Evolutionary conservation across 1,140 invertebrate species (phyloP), one percentile per base, ranked within the genome.

Genomic region (Colletes gigas): DNA sequence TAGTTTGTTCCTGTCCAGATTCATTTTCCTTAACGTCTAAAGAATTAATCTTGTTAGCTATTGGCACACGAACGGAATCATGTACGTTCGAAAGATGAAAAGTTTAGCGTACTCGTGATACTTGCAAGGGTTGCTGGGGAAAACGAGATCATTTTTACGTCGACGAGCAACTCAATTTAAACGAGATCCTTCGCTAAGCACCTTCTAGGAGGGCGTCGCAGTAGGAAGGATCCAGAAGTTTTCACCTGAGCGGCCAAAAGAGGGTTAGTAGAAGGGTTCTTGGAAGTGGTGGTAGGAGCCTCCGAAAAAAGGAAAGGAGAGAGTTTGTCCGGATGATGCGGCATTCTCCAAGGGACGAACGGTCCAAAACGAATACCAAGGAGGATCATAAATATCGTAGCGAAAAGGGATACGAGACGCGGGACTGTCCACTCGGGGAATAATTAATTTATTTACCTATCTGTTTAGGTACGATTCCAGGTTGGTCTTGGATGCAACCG

Each of bases 321-420:
- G 66, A 72, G 57, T 60, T 69, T 12, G 39, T 21, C 47, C 12
- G 21, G 21, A 63, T 55, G 84, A 82, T 57, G 62, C 72, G 63
- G 74, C 63, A 52, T 30, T 68, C 87, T 69, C 62, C 57, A 57
- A 60, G 81, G 86, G 82, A 91, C 90, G 89, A 92, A 91, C 88
- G 89, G 88, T 88, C 84, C 83, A 88, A 88, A 91, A 91, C 91
- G 90, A 91, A 90, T 87, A 88, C 77, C 82, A 80, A 75, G 84
- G 78, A 87, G 83, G 86, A 77, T 87, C 87, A 85, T 89, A 86
- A 88, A 90, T 83, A 89, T 90, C 81, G 77, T 80, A 86, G 84
- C 65, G n/a, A 57, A 77, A 50, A 57, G 44, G 52, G 44, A 60
- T 21, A 15, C 30, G 82, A 54, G 78, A 54, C 67, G 63, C 63